These are phyloP conservation scores for Allophyes oxyacanthae DNA, from an alignment of 2,888 invertebrate species.

Conservation along the genomic window DNA sequence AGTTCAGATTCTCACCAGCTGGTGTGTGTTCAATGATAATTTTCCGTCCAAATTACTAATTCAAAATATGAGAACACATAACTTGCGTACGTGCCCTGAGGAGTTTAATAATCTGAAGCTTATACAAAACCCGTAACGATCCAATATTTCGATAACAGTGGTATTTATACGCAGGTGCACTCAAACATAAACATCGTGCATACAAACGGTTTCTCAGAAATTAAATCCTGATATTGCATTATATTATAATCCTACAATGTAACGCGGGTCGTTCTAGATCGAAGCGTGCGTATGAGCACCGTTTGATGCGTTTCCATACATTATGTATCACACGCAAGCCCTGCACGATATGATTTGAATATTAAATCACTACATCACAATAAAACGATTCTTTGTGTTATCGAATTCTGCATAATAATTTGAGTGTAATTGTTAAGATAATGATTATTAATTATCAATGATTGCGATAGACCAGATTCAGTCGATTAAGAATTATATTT, in stretches of 20 bases:
- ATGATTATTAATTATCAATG: constrained; percentile 15
- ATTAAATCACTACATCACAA: constrained; percentile 43
- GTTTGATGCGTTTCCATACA: constrained; percentile 32
- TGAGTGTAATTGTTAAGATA: constrained; percentile 22
- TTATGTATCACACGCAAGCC: constrained; percentile 51
- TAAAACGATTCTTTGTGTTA: constrained; percentile 51
- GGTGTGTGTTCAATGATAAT: too few species aligned
- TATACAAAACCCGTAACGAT: too few species aligned
- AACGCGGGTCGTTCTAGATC: constrained; percentile 31
- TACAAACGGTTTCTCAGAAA: constrained; percentile 7
- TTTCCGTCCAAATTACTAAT: too few species aligned
- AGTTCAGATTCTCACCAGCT: too few species aligned
- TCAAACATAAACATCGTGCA: background rate
- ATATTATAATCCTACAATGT: constrained; percentile 26
- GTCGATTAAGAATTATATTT: too few species aligned
- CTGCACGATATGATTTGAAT: constrained; percentile 44
- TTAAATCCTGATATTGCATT: constrained; percentile 14
- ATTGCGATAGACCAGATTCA: constrained; percentile 26
- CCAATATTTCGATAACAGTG: constrained; percentile 2
- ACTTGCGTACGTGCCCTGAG: too few species aligned
- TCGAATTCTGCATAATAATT: constrained; percentile 43
- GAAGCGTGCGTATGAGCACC: constrained; percentile 29
- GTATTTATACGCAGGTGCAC: background rate
- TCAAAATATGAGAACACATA: too few species aligned
- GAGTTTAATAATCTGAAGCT: too few species aligned